Conservation (phyloP, 2,888 invertebrate genomes). For the Drepanosiphum platanoidis region DNA sequence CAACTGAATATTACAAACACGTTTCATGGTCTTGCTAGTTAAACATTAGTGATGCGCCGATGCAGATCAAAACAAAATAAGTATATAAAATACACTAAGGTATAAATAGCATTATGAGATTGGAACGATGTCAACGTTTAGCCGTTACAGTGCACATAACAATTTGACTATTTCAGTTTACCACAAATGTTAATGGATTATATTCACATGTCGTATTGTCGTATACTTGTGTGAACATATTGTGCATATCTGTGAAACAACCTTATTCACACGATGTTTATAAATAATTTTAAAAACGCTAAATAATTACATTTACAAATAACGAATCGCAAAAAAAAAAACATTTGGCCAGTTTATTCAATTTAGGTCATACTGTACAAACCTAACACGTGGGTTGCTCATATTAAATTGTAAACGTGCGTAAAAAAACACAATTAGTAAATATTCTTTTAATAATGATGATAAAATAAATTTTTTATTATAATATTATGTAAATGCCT, state of each 20-base stretch:
- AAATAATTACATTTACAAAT: no score
- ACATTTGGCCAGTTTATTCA: neutral
- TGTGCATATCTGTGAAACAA: neutral
- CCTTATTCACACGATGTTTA: neutral
- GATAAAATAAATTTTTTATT: no score
- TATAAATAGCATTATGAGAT: slow-evolving; percentile 39
- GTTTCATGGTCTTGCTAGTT: neutral
- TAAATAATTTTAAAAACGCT: no score
- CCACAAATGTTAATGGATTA: neutral
- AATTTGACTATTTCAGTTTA: neutral
- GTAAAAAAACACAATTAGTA: no score
- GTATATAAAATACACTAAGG: slow-evolving; percentile 7
- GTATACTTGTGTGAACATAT: no score
- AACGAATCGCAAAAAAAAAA: neutral
- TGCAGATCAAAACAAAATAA: neutral
- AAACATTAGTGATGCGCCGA: neutral
- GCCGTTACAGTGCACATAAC: neutral
- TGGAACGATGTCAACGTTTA: slow-evolving; percentile 38
- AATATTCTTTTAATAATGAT: no score
- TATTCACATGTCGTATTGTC: neutral
- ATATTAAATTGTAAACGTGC: no score
- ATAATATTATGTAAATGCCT: no score
- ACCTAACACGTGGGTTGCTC: no score
- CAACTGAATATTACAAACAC: neutral
- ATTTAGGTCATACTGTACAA: no score